Conservation (phyloP, 2,888 invertebrate genomes). For the Ashinkailepas kermadecensis region DNA sequence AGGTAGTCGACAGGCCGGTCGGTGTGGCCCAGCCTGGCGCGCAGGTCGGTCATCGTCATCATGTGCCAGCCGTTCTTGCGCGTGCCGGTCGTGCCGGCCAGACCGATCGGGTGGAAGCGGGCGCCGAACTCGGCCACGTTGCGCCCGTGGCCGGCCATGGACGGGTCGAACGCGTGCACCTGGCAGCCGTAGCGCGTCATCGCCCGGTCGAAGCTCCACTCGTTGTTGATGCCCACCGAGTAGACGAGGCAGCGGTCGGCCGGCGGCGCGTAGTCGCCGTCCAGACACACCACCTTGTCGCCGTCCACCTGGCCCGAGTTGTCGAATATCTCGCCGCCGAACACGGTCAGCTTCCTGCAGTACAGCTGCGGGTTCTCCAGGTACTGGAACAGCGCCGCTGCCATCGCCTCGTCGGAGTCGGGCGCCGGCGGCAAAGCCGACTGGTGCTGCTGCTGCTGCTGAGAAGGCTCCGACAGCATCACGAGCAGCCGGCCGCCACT, state of each 20-base stretch:
- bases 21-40: background rate
- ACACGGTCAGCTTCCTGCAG: background rate
- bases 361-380: background rate
- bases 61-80: background rate
- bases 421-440: background rate
- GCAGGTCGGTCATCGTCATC: background rate
- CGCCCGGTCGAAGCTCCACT: slow-evolving; percentile 3
- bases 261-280: background rate
- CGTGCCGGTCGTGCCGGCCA: background rate
- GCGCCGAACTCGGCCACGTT: background rate
- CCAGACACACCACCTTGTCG: background rate
- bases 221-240: background rate
- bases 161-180: slow-evolving; percentile 6
- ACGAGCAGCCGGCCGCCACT: background rate
- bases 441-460: background rate
- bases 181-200: background rate
- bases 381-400: background rate
- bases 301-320: background rate
- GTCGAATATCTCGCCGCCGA: background rate
- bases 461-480: background rate
- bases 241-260: background rate
- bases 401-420: background rate
- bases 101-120: background rate
- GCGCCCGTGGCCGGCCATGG: background rate
- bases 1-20: background rate